phyloP scores from a whole-genome alignment of 2,888 invertebrate species.

The Lepidonotus clava region DNA sequence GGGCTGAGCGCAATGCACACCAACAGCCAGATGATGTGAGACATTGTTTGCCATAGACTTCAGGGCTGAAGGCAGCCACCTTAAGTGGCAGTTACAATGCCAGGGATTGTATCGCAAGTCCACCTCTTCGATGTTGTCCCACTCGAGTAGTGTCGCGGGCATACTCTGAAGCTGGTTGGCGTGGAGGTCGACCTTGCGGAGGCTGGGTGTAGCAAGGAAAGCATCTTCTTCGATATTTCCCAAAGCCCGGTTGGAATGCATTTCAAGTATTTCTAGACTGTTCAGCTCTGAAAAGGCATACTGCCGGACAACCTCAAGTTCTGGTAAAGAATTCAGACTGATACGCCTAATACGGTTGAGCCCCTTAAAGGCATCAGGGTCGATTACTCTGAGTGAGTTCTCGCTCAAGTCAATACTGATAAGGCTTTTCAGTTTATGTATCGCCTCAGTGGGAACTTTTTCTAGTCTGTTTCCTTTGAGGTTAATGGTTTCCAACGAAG shows the following conservation, averaged over 20 bases:
- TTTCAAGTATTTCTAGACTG: slow-evolving; percentile 32
- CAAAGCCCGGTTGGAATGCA: slow-evolving; percentile 59
- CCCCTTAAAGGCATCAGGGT: slow-evolving; percentile 54
- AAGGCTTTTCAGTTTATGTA: slow-evolving; percentile 51
- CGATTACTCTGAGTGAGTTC: slow-evolving; percentile 50
- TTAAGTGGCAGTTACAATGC: slow-evolving; percentile 59
- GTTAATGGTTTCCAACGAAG: slow-evolving; percentile 38
- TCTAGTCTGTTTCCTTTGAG: slow-evolving; percentile 54
- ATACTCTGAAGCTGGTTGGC: slow-evolving; percentile 53
- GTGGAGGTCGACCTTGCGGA: slow-evolving; percentile 56
- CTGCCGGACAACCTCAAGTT: slow-evolving; percentile 53
- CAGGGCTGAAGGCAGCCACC: slow-evolving; percentile 51
- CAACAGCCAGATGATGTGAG: neutral
- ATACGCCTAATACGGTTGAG: slow-evolving; percentile 43
- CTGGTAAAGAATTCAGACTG: slow-evolving; percentile 55
- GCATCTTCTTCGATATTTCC: slow-evolving; percentile 52
- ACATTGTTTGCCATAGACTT: neutral
- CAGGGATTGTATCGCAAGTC: slow-evolving; percentile 60
- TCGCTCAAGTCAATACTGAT: slow-evolving; percentile 54
- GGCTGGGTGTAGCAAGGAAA: slow-evolving; percentile 22
- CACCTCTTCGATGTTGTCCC: slow-evolving; percentile 56
- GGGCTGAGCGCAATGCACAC: slow-evolving; percentile 27
- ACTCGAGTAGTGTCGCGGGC: slow-evolving; percentile 40
- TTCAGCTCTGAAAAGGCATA: slow-evolving; percentile 55
- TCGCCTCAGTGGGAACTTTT: slow-evolving; percentile 45